Conservation (phyloP, 2,797 vertebrate genomes). For the Rhinella marina region DNA sequence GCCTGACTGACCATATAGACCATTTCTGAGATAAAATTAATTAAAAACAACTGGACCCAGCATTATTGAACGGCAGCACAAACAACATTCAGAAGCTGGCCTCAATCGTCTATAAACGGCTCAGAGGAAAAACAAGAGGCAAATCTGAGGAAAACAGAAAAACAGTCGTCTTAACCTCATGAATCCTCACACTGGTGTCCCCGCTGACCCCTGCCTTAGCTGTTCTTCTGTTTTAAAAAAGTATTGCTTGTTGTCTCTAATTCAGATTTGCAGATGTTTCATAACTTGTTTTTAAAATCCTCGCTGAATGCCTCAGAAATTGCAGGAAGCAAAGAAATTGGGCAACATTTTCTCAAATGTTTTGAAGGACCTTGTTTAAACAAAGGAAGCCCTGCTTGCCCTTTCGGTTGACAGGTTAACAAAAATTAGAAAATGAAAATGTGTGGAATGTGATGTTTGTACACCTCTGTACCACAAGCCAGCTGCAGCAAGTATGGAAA, state of each 20-base stretch:
- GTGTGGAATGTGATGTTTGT: slow-evolving; percentile 19
- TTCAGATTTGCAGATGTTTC: slow-evolving; percentile 40
- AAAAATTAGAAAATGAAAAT: slow-evolving; percentile 47
- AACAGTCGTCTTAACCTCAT: background rate
- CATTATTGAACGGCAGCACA: background rate
- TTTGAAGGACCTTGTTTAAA: slow-evolving; percentile 48
- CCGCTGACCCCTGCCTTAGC: slow-evolving; percentile 5
- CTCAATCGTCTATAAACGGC: background rate
- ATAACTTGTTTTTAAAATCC: slow-evolving; percentile 54
- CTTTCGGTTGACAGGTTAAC: slow-evolving; percentile 31
- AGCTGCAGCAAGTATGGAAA: background rate
- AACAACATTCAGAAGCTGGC: background rate
- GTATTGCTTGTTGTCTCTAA: slow-evolving; percentile 40
- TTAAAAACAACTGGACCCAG: background rate
- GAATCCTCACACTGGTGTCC: slow-evolving; percentile 1
- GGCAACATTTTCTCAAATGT: slow-evolving; percentile 34
- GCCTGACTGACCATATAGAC: background rate
- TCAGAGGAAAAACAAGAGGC: slow-evolving; percentile 24
- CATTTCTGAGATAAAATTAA: too few species aligned
- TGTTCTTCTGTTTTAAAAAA: slow-evolving; percentile 17
- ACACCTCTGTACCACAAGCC: slow-evolving; percentile 27
- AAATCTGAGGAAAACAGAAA: slow-evolving; percentile 1
- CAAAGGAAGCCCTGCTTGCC: slow-evolving; percentile 48
- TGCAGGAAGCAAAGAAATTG: slow-evolving; percentile 57
- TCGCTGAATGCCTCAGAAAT: slow-evolving; percentile 47